These are phyloP conservation scores for Alethe castanea DNA, from an alignment of 2,113 vertebrate genomes.

Conservation along the genomic window DNA sequence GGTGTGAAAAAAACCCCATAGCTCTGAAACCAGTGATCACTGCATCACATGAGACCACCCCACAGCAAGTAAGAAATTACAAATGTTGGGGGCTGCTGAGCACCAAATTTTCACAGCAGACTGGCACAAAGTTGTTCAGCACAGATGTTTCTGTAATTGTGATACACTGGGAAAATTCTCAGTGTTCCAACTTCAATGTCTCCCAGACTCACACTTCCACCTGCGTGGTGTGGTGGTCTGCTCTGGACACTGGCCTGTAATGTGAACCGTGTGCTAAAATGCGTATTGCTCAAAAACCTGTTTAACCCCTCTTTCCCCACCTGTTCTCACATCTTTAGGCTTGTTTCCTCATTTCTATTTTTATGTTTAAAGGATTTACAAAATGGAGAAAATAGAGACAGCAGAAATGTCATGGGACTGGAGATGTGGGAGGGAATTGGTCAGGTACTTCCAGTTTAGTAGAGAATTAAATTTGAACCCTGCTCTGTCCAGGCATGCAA, in stretches of 20 bases:
- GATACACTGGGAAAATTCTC: slow-evolving; percentile 78
- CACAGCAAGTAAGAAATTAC: slow-evolving; percentile 55
- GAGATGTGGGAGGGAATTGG: background rate
- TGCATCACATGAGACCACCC: slow-evolving; percentile 48
- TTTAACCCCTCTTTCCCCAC: background rate
- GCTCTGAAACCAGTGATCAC: slow-evolving; percentile 18
- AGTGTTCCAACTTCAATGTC: slow-evolving; percentile 49
- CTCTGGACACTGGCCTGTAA: slow-evolving; percentile 46
- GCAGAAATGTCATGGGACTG: background rate
- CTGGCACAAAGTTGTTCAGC: slow-evolving; percentile 61
- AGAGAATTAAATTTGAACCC: background rate
- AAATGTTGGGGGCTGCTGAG: slow-evolving; percentile 61
- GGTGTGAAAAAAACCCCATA: background rate
- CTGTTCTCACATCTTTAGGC: background rate
- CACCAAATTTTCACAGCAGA: slow-evolving; percentile 68
- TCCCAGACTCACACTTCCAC: slow-evolving; percentile 69
- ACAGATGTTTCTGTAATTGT: slow-evolving; percentile 80
- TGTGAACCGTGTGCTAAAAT: slow-evolving; percentile 69
- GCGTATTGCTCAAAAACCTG: slow-evolving; percentile 40
- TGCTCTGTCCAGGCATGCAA: background rate
- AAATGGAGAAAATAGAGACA: background rate
- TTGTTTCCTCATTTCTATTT: slow-evolving; percentile 13
- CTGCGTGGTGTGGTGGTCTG: slow-evolving; percentile 63
- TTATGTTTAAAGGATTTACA: slow-evolving; percentile 12
- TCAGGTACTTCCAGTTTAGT: background rate